phyloP scores from a whole-genome alignment of 2,797 vertebrate genomes.

The Cirrhinus molitorella region DNA sequence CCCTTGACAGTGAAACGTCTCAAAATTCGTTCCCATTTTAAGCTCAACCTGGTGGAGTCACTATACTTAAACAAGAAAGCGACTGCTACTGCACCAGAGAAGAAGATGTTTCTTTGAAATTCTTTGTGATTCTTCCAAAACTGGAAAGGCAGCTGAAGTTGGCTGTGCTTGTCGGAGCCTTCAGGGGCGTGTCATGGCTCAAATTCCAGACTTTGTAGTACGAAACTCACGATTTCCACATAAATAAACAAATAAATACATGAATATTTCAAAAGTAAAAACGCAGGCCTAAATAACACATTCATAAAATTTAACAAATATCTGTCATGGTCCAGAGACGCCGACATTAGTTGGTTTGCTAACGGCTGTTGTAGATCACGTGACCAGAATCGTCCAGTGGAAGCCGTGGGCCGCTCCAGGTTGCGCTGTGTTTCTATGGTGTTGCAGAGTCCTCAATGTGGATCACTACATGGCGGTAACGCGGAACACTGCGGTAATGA shows the following conservation, averaged over 20 bases:
- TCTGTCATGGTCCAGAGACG: background rate
- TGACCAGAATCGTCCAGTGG: background rate
- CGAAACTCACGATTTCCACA: background rate
- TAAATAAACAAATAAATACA: background rate
- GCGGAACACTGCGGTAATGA: constrained; percentile 56
- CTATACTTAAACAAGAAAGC: background rate
- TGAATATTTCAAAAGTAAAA: background rate
- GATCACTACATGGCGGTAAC: constrained; percentile 61
- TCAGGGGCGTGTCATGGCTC: background rate
- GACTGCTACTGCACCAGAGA: background rate
- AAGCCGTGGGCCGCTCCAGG: background rate
- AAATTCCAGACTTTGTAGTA: background rate
- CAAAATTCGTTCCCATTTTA: background rate
- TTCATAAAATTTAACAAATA: background rate
- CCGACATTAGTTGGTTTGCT: background rate
- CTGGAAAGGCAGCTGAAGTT: background rate
- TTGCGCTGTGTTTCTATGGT: background rate
- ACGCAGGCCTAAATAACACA: background rate
- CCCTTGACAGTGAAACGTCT: background rate
- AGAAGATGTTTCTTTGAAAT: constrained; percentile 23
- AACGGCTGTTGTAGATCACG: background rate
- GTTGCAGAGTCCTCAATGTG: constrained; percentile 42
- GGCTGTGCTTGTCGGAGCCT: rapidly evolving
- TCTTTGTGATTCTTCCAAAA: background rate
- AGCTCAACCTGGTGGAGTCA: background rate